Evolutionary conservation across 2,797 vertebrate genomes (phyloP).

Genomic region (Megalops cyprinoides): DNA sequence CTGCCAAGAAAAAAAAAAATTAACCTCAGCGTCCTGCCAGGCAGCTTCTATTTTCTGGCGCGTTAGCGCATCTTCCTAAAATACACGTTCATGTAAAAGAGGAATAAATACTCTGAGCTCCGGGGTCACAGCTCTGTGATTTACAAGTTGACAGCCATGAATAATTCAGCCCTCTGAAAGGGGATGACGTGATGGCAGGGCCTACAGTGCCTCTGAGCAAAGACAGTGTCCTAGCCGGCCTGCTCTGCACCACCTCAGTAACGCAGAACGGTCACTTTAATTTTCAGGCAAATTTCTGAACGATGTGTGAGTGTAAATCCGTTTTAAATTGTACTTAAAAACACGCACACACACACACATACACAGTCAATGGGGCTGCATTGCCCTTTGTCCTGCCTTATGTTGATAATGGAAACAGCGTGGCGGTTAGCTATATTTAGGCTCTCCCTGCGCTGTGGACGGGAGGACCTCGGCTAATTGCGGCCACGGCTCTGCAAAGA

Average conservation of each 20-base stretch:
- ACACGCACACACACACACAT: neutral
- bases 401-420: neutral
- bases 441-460: neutral
- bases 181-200: neutral
- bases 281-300: neutral
- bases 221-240: neutral
- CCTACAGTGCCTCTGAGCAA: neutral
- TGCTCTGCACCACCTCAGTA: neutral
- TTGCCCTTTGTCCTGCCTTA: neutral
- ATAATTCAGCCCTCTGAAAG: slow-evolving; percentile 5
- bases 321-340: neutral
- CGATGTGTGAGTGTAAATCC: neutral
- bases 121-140: slow-evolving; percentile 19
- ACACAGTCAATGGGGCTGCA: neutral
- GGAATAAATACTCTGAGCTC: slow-evolving; percentile 15
- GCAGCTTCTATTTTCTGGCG: neutral
- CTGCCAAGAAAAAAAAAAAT: slow-evolving; percentile 5
- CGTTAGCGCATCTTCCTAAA: slow-evolving; percentile 23
- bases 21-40: slow-evolving; percentile 9
- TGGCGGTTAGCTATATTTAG: neutral
- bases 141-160: neutral
- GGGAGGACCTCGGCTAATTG: neutral
- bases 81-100: slow-evolving; percentile 18
- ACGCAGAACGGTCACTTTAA: neutral
- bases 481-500: neutral